Evolutionary conservation across 2,113 vertebrate genomes (phyloP), one percentile per base, ranked within the genome.

Genomic region (Coturnix japonica): DNA sequence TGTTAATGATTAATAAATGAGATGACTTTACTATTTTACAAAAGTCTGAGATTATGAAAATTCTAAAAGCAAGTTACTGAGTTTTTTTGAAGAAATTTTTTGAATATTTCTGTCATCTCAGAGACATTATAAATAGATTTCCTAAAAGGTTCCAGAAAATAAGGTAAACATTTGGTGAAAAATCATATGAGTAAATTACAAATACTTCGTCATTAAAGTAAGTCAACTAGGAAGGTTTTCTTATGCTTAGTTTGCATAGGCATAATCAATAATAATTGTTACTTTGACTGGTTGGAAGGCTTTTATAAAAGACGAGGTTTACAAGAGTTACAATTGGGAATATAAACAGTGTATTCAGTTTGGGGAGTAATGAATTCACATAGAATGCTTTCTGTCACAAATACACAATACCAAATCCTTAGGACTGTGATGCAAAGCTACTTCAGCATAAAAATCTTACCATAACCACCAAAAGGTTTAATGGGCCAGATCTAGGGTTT

Each of bases 391-490:
- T 28, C 41, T 57, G 22, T 31, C 37, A 63, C 23, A 49, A 25
- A 23, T 9, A 17, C 21, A 30, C 1, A 1, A 2, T 15, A 22
- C 25, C 28, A 16, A 21, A 9, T 15, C 15, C 10, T 37, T 44
- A 35, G 21, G 14, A 1, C 9, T 47, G 1, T 20, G 20, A 13
- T 49, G 18, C 35, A 13, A 0, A 35, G 11, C 17, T 41, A 11
- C 53, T 30, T 35, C 28, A 31, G 31, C 19, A 2, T 1, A 30
- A 9, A 47, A 54, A 21, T 20, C 12, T 17, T 35, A 25, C 26
- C 46, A 5, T 4, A 30, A 30, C 43, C 59, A 17, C 30, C 23
- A 54, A 2, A 56, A 69, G 10, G 2, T 39, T 6, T 20, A 1
- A 2, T 9, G 37, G 3, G 71, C 18, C 3, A 46, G 49, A 16